phyloP scores from a whole-genome alignment of 2,888 invertebrate species.

The Aelia acuminata region DNA sequence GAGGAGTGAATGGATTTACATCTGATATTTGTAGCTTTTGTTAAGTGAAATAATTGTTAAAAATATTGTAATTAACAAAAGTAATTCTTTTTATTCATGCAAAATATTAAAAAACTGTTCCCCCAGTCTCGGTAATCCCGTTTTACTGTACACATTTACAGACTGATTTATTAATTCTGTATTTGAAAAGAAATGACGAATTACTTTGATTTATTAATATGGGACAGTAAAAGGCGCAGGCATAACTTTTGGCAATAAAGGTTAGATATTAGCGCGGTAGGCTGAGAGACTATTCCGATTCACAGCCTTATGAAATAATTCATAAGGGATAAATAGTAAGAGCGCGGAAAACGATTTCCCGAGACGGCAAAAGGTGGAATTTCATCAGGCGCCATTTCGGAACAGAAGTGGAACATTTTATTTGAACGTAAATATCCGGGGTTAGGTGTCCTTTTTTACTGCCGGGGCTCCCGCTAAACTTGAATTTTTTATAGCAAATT shows the following conservation, averaged over 20 bases:
- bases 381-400: constrained; percentile 52
- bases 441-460: constrained; percentile 58
- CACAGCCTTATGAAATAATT: constrained; percentile 32
- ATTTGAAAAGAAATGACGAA: not conserved
- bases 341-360: constrained; percentile 25
- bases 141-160: too few relatives aligned
- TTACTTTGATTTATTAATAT: constrained; percentile 22
- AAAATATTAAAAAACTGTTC: too few relatives aligned
- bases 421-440: constrained; percentile 57
- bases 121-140: too few relatives aligned
- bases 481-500: constrained; percentile 60
- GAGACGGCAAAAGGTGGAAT: constrained; percentile 48
- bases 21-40: too few relatives aligned
- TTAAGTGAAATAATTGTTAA: too few relatives aligned
- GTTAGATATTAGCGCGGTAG: not conserved
- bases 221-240: not conserved
- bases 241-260: not conserved
- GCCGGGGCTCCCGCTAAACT: constrained; percentile 47
- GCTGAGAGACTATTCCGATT: not conserved
- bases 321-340: constrained; percentile 39
- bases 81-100: too few relatives aligned
- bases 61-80: too few relatives aligned
- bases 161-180: too few relatives aligned
- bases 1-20: too few relatives aligned
- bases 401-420: constrained; percentile 59